A percentile compares a stretch with the other conserved stretches of the same genome.
phyloP scores from a whole-genome alignment of 2,888 invertebrate species.

The Galeopsomyia nigrocyanea region DNA sequence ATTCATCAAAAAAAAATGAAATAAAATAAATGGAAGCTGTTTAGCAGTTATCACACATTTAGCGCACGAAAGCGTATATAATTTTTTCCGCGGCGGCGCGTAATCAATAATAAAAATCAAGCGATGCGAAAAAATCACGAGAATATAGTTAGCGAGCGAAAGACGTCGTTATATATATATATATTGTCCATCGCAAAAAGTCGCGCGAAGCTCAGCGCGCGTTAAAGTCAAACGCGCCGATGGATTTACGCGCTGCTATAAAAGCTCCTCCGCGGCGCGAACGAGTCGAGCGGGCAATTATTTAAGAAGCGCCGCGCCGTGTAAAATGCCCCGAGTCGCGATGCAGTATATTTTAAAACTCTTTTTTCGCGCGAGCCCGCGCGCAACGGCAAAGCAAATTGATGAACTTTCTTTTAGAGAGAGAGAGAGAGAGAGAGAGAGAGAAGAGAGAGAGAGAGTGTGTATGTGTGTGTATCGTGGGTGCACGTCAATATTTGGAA shows the following conservation, averaged over 20 bases:
- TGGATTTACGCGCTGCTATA: conserved; percentile 39
- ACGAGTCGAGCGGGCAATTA: conserved; percentile 19
- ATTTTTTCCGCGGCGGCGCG: too few species aligned
- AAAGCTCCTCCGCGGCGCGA: conserved; percentile 1
- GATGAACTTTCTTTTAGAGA: too few species aligned
- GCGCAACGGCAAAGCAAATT: too few species aligned
- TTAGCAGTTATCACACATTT: not conserved
- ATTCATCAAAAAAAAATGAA: too few species aligned
- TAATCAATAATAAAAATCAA: too few species aligned
- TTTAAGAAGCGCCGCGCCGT: conserved; percentile 22
- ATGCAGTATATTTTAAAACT: not conserved
- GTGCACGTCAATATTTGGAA: conserved; percentile 19
- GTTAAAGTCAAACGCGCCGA: conserved; percentile 38
- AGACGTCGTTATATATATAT: too few species aligned
- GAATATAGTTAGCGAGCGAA: too few species aligned
- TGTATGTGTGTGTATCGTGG: too few species aligned
- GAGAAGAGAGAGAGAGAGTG: too few species aligned
- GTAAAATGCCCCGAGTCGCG: not conserved
- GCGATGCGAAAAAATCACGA: too few species aligned
- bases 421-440: too few species aligned
- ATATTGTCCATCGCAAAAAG: not conserved
- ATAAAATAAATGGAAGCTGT: not conserved
- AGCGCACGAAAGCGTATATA: too few species aligned
- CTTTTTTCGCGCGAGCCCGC: not conserved
- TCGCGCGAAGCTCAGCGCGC: not conserved